Percentiles rank a stretch among this genome's conserved stretches.
Conservation (phyloP, 2,113 vertebrate genomes). For the Leptosomus discolor region DNA sequence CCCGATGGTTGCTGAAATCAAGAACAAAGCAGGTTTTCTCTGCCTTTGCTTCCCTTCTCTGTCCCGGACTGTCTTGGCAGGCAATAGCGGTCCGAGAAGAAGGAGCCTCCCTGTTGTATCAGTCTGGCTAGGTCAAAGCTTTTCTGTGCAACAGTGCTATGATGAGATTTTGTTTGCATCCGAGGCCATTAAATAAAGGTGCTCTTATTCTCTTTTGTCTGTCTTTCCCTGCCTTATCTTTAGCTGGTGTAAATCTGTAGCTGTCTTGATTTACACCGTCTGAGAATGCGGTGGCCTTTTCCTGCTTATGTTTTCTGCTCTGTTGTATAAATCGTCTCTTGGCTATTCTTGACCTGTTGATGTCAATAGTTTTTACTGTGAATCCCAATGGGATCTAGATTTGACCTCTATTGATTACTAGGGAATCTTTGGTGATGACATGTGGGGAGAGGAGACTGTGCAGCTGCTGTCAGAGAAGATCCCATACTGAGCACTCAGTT, state of each 20-base stretch:
- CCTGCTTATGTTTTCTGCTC: background rate
- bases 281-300: background rate
- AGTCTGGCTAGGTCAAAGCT: background rate
- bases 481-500: background rate
- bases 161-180: background rate
- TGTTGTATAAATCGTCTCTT: background rate
- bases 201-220: background rate
- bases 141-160: background rate
- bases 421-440: background rate
- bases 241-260: background rate
- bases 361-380: background rate
- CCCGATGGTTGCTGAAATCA: background rate
- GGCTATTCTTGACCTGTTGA: constrained; percentile 17
- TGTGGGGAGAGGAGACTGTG: background rate
- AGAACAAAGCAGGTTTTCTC: background rate
- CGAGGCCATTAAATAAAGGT: background rate
- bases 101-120: background rate
- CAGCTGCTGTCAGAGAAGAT: background rate
- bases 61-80: background rate
- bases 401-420: background rate
- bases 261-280: background rate
- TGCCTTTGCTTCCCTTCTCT: background rate
- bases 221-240: background rate
- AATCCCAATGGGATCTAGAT: background rate
- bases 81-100: accelerated